A percentile compares a stretch with the other conserved stretches of the same genome.
Conservation (phyloP, 64 coral and sea anemone species). For the Stichodactyla helianthus region DNA sequence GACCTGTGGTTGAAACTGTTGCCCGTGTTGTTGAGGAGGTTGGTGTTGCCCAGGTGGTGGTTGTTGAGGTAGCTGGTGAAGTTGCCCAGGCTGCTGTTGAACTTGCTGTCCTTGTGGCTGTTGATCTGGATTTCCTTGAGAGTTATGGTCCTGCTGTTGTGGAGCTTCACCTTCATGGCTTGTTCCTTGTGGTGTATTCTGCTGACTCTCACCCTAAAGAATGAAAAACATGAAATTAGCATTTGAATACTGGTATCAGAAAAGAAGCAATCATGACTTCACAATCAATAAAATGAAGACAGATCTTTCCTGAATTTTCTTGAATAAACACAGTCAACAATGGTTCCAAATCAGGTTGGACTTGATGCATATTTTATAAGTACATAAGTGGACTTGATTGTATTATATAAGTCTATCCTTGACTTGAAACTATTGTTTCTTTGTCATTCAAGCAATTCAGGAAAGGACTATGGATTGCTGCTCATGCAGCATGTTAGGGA, state of each 20-base stretch:
- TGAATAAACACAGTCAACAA: too few relatives aligned
- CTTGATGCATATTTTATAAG: too few relatives aligned
- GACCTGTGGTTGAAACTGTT: not conserved
- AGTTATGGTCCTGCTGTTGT: not conserved
- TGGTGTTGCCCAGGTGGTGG: not conserved
- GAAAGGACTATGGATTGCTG: too few relatives aligned
- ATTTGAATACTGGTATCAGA: not conserved
- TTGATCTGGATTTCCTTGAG: not conserved
- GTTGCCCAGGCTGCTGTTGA: not conserved
- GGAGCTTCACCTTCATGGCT: not conserved
- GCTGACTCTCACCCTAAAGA: not conserved
- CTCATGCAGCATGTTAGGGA: too few relatives aligned
- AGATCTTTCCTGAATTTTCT: too few relatives aligned
- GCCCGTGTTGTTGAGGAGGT: not conserved
- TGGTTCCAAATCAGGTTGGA: too few relatives aligned
- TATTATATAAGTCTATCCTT: too few relatives aligned
- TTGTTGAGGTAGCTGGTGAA: not conserved
- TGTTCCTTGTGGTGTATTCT: not conserved
- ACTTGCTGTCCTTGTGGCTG: conserved; percentile 10
- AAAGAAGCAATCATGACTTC: not conserved
- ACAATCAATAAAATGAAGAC: too few relatives aligned
- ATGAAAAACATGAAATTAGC: not conserved
- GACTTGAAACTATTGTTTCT: too few relatives aligned
- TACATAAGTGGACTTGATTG: too few relatives aligned
- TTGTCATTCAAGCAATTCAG: too few relatives aligned